Evolutionary conservation across 2,888 invertebrate genomes (phyloP).

Genomic region (Ashinkailepas kermadecensis): DNA sequence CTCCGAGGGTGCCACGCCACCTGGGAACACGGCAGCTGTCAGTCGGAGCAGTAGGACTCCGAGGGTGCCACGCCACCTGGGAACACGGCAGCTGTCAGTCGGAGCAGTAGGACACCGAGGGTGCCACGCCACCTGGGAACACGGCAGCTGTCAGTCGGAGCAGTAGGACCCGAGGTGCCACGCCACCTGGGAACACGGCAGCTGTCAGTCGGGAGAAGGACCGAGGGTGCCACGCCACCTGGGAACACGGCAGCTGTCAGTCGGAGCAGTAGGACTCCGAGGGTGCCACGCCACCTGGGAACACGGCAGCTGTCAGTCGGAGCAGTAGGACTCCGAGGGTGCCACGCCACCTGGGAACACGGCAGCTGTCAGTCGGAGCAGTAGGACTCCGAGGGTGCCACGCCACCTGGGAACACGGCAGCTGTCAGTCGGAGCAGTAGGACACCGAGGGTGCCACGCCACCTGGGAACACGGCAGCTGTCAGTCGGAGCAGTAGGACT

Average conservation of each 20-base stretch:
- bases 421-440: too few relatives aligned
- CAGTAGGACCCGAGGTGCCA: neutral
- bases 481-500: neutral
- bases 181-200: neutral
- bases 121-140: too few relatives aligned
- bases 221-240: too few relatives aligned
- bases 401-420: neutral
- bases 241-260: neutral
- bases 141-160: neutral
- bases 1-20: too few relatives aligned
- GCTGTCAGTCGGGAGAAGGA: too few relatives aligned
- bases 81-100: neutral
- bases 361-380: neutral
- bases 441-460: too few relatives aligned
- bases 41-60: neutral
- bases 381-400: neutral
- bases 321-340: too few relatives aligned
- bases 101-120: too few relatives aligned
- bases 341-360: too few relatives aligned
- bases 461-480: too few relatives aligned
- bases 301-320: neutral
- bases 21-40: too few relatives aligned
- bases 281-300: neutral
- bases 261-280: neutral
- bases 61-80: neutral